These are phyloP conservation scores for Nymphicus hollandicus DNA, from an alignment of 2,113 vertebrate genomes.

Conservation along the genomic window DNA sequence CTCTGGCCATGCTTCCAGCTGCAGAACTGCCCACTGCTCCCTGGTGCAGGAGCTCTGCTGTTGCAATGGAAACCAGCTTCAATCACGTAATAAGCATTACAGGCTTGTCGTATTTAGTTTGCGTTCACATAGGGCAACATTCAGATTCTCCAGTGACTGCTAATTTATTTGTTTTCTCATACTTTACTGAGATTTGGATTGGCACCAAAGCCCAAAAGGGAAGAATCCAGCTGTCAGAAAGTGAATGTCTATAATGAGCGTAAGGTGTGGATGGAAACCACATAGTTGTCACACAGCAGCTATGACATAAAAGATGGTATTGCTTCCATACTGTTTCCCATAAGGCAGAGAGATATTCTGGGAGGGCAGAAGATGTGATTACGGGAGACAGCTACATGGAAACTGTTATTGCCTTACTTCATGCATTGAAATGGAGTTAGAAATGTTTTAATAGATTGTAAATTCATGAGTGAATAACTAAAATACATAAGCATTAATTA, in stretches of 20 bases:
- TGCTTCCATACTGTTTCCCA: neutral
- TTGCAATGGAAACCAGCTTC: neutral
- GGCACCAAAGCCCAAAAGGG: slow-evolving; percentile 15
- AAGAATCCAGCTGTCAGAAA: slow-evolving; percentile 31
- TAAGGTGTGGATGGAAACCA: slow-evolving; percentile 34
- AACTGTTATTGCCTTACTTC: neutral
- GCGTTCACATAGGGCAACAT: neutral
- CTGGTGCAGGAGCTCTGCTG: neutral
- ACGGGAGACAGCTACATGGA: neutral
- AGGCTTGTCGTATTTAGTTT: neutral
- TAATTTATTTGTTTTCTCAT: slow-evolving; percentile 48
- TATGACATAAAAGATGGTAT: neutral
- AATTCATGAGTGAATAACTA: neutral
- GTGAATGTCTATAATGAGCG: slow-evolving; percentile 3
- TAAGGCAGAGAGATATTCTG: slow-evolving; percentile 2
- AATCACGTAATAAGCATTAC: neutral
- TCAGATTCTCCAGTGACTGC: neutral
- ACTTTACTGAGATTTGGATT: slow-evolving; percentile 15
- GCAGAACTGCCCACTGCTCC: neutral
- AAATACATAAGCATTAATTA: neutral
- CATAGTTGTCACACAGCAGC: slow-evolving; percentile 12
- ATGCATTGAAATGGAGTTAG: neutral
- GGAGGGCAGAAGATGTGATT: slow-evolving; percentile 22
- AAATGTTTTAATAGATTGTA: neutral
- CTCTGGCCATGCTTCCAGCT: neutral